Percentiles rank a stretch among this genome's conserved stretches.
Conservation (phyloP, 2,113 vertebrate genomes). For the Sapajus apella region DNA sequence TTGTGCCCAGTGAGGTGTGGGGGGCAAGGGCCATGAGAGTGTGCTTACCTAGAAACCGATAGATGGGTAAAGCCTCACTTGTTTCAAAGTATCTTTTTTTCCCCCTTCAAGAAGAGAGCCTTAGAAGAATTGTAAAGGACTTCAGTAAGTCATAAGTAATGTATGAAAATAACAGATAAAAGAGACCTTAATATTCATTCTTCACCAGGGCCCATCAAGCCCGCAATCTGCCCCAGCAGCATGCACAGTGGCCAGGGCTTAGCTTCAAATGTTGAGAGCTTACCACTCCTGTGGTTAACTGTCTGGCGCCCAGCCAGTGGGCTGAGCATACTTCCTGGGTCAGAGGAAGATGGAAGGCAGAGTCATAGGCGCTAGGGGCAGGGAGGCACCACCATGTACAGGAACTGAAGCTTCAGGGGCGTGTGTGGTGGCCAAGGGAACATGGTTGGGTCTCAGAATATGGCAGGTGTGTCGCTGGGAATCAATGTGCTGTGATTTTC, state of each 20-base stretch:
- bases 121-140: not conserved
- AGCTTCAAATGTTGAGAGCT: not conserved
- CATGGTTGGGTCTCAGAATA: accelerated
- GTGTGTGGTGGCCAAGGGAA: not conserved
- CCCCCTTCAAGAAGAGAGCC: not conserved
- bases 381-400: not conserved
- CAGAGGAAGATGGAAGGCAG: not conserved
- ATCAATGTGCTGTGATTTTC: not conserved
- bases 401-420: not conserved
- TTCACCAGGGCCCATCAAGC: too few species aligned
- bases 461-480: not conserved
- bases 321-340: not conserved
- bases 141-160: not conserved
- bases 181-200: not conserved
- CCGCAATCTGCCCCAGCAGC: accelerated
- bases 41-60: not conserved
- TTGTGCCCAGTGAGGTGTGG: not conserved
- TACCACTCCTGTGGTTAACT: not conserved
- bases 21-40: too few species aligned
- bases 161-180: not conserved
- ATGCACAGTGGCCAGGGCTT: not conserved
- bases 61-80: not conserved
- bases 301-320: not conserved
- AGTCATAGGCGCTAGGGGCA: not conserved
- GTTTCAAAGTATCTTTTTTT: not conserved